These are phyloP conservation scores for Pherbina coryleti DNA, from an alignment of 2,888 invertebrate genomes.

Conservation along the genomic window DNA sequence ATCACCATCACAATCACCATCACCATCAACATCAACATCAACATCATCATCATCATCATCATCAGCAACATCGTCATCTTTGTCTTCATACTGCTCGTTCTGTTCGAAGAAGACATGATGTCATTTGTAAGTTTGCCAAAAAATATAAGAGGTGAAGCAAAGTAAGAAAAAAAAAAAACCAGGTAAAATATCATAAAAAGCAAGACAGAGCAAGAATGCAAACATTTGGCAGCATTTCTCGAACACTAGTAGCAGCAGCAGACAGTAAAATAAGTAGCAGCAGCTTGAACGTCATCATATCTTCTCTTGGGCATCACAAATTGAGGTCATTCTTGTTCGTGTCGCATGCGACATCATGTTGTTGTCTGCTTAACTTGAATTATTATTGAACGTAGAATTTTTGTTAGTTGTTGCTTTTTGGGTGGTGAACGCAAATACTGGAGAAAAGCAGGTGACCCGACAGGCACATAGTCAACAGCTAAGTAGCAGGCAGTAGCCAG, in stretches of 20 bases:
- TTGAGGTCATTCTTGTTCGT: slow-evolving; percentile 29
- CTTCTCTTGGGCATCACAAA: slow-evolving; percentile 18
- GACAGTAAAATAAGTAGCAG: neutral
- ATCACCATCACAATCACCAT: neutral
- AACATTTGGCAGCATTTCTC: neutral
- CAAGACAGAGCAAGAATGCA: neutral
- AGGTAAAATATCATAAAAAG: neutral
- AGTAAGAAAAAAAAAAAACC: neutral
- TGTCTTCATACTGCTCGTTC: neutral
- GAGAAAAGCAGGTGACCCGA: too few relatives aligned
- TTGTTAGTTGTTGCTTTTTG: slow-evolving; percentile 12
- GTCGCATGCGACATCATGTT: slow-evolving; percentile 16
- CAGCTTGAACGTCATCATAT: neutral
- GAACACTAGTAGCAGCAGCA: neutral
- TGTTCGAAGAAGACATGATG: neutral
- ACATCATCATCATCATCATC: slow-evolving; percentile 44
- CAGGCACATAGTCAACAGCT: too few relatives aligned
- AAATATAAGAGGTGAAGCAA: neutral
- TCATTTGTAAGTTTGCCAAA: slow-evolving; percentile 35
- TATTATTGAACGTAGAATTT: slow-evolving; percentile 10
- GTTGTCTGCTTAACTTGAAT: slow-evolving; percentile 10
- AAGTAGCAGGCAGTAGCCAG: too few relatives aligned
- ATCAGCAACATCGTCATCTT: slow-evolving; percentile 35
- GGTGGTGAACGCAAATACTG: too few relatives aligned
- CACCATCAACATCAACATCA: neutral